Percentiles rank a stretch among this genome's conserved stretches.
Evolutionary conservation across 2,113 vertebrate species (phyloP).

Genomic region (Lepisosteus osseus): DNA sequence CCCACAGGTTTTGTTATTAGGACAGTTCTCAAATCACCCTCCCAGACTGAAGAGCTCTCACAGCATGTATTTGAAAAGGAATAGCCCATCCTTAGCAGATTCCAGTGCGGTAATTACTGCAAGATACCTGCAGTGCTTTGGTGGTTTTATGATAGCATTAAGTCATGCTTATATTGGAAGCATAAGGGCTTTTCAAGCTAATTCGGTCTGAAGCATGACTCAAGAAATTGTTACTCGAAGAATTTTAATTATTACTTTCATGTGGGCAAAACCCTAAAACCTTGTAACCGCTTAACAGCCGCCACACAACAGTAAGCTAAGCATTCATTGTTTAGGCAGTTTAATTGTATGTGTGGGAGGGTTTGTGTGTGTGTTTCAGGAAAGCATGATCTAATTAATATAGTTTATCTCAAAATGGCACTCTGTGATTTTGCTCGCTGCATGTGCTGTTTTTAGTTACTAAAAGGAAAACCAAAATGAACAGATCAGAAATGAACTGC

Average conservation of each 20-base stretch:
- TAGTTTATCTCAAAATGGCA: no score
- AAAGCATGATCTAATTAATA: no score
- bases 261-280: conserved; percentile 30
- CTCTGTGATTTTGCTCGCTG: no score
- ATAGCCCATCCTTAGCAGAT: no score
- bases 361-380: conserved; percentile 16
- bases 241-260: conserved; percentile 39
- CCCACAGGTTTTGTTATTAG: no score
- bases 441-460: no score
- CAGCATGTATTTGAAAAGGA: no score
- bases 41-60: no score
- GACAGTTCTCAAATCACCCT: no score
- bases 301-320: not conserved
- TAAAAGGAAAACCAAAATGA: no score
- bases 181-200: conserved; percentile 23
- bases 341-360: conserved; percentile 12
- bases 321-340: not conserved
- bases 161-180: conserved; percentile 24
- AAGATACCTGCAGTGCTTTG: not conserved
- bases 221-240: conserved; percentile 27
- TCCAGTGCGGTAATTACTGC: no score
- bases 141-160: conserved; percentile 29
- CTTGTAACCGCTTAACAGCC: conserved; percentile 16
- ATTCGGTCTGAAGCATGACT: conserved; percentile 14
- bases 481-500: no score